Base-by-base conservation (phyloP, 2,113 vertebrate species). In the Oryzias javanicus region DNA sequence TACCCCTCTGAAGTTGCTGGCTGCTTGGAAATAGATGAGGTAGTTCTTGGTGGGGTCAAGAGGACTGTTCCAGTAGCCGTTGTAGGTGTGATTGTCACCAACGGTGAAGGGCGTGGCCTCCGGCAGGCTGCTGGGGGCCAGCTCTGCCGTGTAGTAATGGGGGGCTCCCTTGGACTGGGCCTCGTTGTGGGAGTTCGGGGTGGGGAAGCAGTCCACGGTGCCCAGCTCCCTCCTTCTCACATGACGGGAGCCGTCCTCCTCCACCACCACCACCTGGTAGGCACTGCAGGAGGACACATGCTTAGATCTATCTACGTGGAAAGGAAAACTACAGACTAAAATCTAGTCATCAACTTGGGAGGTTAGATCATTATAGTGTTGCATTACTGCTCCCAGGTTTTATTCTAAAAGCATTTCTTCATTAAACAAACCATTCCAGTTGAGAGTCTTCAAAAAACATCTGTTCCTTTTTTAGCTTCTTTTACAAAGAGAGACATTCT, bases 61-160 rank as follows among this genome's bases (percentile, higher is more conserved):
- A 0, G 97, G 97, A 0, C 92, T 92, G 88, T 97, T 99, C 96
- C 96, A 98, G 85, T 95, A 98, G 71, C 97, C 95, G 0, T 93
- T 94, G 82, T 99, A 99, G 27, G 95, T 99, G 88, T 94, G 94
- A 80, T 99, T 99, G 91, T 99, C 96, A 0, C 97, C 97, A 60
- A 98, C 95, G 0, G 94, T 97, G 90, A 99, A 98, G 45, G 95
- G 95, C 6, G 91, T 96, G 87, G 94, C 94, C 81, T 94, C 93
- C 0, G 92, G 88, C 60, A 99, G 92, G 71, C 94, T 96, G 90
- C 92, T 95, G 74, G 97, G 94, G 0, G 91, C 88, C 74, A 99
- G 88, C 74, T 99, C 96, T 0, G 96, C 97, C 1, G 95, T 95
- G 0, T 95, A 95, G 86, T 99, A 99, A 66, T 95, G 92, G 1